Base-by-base conservation (phyloP, 2,888 invertebrate species). In the Andrena praecox region DNA sequence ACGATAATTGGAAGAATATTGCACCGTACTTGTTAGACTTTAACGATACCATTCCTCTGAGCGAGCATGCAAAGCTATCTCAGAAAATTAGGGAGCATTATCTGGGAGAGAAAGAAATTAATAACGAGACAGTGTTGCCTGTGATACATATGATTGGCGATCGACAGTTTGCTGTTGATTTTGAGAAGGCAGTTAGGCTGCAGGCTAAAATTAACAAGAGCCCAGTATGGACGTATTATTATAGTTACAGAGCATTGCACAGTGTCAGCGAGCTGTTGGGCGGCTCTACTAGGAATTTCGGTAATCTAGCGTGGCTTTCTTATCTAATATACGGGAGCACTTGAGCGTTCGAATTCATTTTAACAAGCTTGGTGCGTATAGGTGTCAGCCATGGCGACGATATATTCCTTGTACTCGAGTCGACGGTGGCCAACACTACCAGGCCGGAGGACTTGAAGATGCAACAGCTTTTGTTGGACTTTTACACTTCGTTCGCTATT, bases 161-260 rank as follows among this genome's bases (percentile, higher is more conserved):
- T 91, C 93, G 96, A 1, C 91, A 96, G 0, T 96, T 96, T 89
- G 91, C 93, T 0, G 94, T 91, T 0, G 95, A 95, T 31, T 95
- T 95, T 0, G 95, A 95, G 66, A 94, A 94, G 77, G 92, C 95
- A 16, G 95, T 95, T 0, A 94, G 95, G 73, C 87, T 95, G n/a
- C 96, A 96, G 87, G 95, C 96, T 0, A 85, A 91, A 3, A 93
- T 93, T 24, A 94, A 94, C 0, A 94, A 94, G 2, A 95, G 95
- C 73, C 95, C 96, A 0, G 95, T 96, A 0, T 96, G 95, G 91
- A 93, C 95, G 54, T 96, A 96, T 90, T 93, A 95, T 0, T 97
- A 95, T 91, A 93, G 95, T 7, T 95, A 95, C 93, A 94, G 95
- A 35, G 95, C 95, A 0, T 91, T 93, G 12, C 89, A 90, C 74